Evolutionary conservation across 2,113 vertebrate genomes (phyloP), one percentile per base, ranked within the genome.

Genomic region (Empidonax alnorum): DNA sequence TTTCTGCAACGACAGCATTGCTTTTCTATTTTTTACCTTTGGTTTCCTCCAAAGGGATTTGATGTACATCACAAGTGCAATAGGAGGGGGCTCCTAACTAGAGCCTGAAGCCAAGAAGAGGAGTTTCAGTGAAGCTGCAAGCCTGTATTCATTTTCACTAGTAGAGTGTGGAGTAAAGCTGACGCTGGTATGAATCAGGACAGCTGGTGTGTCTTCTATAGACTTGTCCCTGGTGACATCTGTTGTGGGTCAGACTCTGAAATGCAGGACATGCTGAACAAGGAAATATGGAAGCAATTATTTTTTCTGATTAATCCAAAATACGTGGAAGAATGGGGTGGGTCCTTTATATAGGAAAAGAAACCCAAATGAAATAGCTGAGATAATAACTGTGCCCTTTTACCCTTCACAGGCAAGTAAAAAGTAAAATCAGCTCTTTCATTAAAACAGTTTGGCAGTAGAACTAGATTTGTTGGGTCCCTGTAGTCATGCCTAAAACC

Each of bases 21-120:
- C 44, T 77, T 69, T 94, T 91, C 52, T 37, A 50, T 73, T 91
- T 97, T 96, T 96, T 73, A 71, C 22, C 78, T 91, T 61, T 3
- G 0, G 4, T 49, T 96, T 84, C 44, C 37, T 75, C 65, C 46
- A 37, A 77, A 63, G 56, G 25, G 55, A 56, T 90, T 80, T 69
- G 42, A 71, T 0, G 0, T 65, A 12, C 4, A n/a, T 14, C 65
- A 67, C 10, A 77, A 11, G 10, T 61, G 52, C 27, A 50, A 6
- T 21, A 75, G 49, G 6, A 46, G 21, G 17, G 20, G 6, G 4
- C 9, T 91, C 63, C 44, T 47, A 50, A 17, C 33, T 31, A n/a
- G 7, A 72, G 22, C 31, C 73, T 2, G 4, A 69, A 83, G 39
- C 18, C 42, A 63, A 66, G 33, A 55, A 35, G 59, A 77, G 8